Evolutionary conservation across 2,797 vertebrate species (phyloP).

Genomic region (Coracias cyanogaster): DNA sequence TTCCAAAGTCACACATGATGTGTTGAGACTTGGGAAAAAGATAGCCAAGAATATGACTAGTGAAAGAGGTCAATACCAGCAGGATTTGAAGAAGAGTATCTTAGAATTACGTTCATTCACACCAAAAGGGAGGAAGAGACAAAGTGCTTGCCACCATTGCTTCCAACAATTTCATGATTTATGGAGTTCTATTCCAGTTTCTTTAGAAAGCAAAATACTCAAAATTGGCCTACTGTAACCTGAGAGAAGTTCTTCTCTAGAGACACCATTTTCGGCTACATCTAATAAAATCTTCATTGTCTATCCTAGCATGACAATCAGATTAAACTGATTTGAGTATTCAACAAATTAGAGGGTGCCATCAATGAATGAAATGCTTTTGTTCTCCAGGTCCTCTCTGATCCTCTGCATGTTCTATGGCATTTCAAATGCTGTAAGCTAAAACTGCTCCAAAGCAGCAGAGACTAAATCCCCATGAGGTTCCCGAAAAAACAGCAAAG

Average conservation of each 20-base stretch:
- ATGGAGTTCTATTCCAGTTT: background rate
- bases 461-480: background rate
- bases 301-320: background rate
- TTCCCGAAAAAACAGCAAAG: background rate
- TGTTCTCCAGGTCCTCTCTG: background rate
- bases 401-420: background rate
- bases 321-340: background rate
- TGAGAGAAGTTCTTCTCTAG: background rate
- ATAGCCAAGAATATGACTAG: background rate
- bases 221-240: background rate
- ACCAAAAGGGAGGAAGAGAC: background rate
- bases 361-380: background rate
- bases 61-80: background rate
- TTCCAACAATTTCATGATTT: background rate
- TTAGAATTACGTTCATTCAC: background rate
- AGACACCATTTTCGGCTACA: background rate
- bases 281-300: background rate
- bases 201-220: background rate
- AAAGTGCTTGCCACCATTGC: background rate
- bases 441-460: background rate
- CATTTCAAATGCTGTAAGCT: background rate
- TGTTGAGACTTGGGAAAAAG: background rate
- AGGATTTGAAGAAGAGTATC: background rate
- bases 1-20: background rate
- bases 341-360: background rate